phyloP scores from a whole-genome alignment of 2,888 invertebrate species.

The Scaptomyza tumidula region DNA sequence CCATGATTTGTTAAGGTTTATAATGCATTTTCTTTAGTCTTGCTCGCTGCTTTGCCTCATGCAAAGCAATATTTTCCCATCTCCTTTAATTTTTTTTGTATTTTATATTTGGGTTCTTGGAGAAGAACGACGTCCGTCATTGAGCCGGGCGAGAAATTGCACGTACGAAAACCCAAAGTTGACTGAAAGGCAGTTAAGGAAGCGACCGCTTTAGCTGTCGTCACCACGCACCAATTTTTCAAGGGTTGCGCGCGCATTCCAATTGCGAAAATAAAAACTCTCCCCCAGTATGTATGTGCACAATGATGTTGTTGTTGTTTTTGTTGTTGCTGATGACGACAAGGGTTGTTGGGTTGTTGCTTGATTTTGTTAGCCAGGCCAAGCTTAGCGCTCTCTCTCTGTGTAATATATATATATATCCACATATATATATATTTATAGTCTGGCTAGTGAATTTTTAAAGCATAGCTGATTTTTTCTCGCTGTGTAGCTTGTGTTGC shows the following conservation, averaged over 20 bases:
- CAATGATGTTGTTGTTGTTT: slow-evolving; percentile 8
- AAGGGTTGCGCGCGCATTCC: slow-evolving; percentile 77
- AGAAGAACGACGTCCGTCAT: slow-evolving; percentile 55
- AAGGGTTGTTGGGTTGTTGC: slow-evolving; percentile 44
- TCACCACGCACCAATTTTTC: slow-evolving; percentile 47
- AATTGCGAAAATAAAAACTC: slow-evolving; percentile 64
- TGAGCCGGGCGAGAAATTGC: slow-evolving; percentile 79
- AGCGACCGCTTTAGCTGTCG: slow-evolving; percentile 57
- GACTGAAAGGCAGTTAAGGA: slow-evolving; percentile 83
- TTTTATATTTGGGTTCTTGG: background rate
- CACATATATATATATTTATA: background rate
- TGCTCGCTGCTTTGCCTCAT: background rate
- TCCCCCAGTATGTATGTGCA: slow-evolving; percentile 58
- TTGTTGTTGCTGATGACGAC: slow-evolving; percentile 34
- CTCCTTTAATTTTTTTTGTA: background rate
- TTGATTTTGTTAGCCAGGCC: slow-evolving; percentile 5
- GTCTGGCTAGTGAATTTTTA: slow-evolving; percentile 50
- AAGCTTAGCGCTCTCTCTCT: slow-evolving; percentile 15
- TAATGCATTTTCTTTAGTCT: background rate
- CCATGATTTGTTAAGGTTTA: background rate
- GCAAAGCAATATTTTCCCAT: background rate
- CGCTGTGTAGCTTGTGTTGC: slow-evolving; percentile 60
- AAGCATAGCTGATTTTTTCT: slow-evolving; percentile 54
- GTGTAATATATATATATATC: background rate
- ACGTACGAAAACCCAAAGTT: slow-evolving; percentile 84